phyloP scores from a whole-genome alignment of 2,888 invertebrate species.

The Polyploca ridens region DNA sequence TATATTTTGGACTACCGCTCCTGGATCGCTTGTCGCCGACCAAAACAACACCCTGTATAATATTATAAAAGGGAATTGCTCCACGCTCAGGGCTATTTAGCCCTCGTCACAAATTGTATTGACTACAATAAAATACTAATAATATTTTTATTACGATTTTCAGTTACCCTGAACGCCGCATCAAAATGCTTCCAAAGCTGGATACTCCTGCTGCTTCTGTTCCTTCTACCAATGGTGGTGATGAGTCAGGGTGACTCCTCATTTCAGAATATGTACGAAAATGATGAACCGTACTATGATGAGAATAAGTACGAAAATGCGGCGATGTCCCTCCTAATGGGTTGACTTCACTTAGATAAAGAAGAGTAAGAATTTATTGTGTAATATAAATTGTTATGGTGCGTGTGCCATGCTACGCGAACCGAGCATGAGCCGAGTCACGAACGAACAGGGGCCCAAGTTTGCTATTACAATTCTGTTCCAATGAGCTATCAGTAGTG shows the following conservation, averaged over 20 bases:
- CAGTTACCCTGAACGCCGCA: conserved; percentile 71
- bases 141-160: conserved; percentile 36
- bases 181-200: conserved; percentile 57
- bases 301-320: conserved; percentile 33
- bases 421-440: no score
- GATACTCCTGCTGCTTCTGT: conserved; percentile 63
- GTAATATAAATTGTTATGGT: not conserved
- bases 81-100: no score
- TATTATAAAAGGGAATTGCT: no score
- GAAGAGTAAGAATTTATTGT: not conserved
- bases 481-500: no score
- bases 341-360: conserved; percentile 33
- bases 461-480: no score
- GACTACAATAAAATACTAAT: no score
- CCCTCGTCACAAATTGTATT: no score
- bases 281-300: conserved; percentile 43
- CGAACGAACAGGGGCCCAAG: no score
- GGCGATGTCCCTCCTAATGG: conserved; percentile 53
- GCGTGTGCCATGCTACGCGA: no score
- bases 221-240: conserved; percentile 61
- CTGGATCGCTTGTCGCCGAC: no score
- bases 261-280: conserved; percentile 38
- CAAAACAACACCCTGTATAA: no score
- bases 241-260: conserved; percentile 52
- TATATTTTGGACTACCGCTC: no score